phyloP scores from a whole-genome alignment of 2,888 invertebrate species.

The Drosophila pegasa region DNA sequence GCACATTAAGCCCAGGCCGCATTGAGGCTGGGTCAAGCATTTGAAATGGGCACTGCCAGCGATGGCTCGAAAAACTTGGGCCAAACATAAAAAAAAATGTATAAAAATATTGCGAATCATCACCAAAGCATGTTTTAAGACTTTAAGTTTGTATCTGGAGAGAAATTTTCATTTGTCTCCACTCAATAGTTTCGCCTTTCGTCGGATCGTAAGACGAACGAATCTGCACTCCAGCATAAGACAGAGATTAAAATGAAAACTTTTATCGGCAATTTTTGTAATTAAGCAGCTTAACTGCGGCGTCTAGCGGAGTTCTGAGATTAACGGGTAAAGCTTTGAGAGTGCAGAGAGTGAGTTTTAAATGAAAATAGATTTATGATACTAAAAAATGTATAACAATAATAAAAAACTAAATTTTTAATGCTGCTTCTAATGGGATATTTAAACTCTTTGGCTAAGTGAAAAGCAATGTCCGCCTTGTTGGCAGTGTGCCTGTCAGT shows the following conservation, averaged over 20 bases:
- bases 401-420: too few species aligned
- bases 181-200: neutral
- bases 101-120: conserved; percentile 1
- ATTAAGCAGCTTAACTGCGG: too few species aligned
- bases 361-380: neutral
- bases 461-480: too few species aligned
- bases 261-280: too few species aligned
- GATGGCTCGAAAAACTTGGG: neutral
- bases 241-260: neutral
- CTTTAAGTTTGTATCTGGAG: neutral
- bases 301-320: neutral
- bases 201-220: neutral
- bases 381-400: too few species aligned
- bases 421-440: too few species aligned
- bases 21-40: neutral
- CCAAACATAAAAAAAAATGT: neutral
- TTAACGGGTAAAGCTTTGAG: too few species aligned
- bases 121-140: conserved; percentile 2
- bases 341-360: neutral
- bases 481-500: too few species aligned
- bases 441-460: too few species aligned
- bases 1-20: conserved; percentile 22
- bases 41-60: neutral
- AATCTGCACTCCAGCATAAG: neutral
- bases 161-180: neutral